These are phyloP conservation scores for Sminthopsis crassicaudata DNA, from an alignment of 2,113 vertebrate genomes.

Conservation along the genomic window DNA sequence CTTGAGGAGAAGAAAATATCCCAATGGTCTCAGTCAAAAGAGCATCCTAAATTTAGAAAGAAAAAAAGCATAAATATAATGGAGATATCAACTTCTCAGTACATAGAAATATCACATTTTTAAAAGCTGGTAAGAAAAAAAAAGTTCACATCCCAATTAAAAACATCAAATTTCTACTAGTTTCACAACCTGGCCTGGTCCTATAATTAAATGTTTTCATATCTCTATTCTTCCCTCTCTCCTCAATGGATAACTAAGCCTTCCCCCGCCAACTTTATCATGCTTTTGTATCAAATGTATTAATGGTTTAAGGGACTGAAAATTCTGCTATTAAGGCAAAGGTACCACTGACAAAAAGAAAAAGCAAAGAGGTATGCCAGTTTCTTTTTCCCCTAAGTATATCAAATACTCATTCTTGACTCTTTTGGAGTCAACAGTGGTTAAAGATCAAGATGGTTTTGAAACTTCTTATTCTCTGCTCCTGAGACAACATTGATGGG, in stretches of 20 bases:
- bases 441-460: slow-evolving; percentile 19
- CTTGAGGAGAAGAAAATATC: slow-evolving; percentile 19
- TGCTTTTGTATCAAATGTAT: slow-evolving; percentile 11
- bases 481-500: slow-evolving; percentile 24
- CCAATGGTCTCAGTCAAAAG: slow-evolving; percentile 17
- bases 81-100: slow-evolving; percentile 31
- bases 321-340: slow-evolving; percentile 13
- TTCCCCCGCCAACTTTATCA: slow-evolving; percentile 24
- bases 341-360: neutral
- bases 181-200: neutral
- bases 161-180: slow-evolving; percentile 31
- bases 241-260: neutral
- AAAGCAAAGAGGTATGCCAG: neutral
- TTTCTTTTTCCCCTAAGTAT: neutral
- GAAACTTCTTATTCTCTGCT: slow-evolving; percentile 42
- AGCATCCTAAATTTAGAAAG: neutral
- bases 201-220: neutral
- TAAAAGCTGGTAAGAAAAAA: neutral
- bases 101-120: neutral
- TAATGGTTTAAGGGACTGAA: neutral
- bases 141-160: neutral
- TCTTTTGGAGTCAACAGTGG: slow-evolving; percentile 28
- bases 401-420: slow-evolving; percentile 24
- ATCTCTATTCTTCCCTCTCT: neutral
- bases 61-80: neutral